Evolutionary conservation across 2,113 vertebrate genomes (phyloP).

Genomic region (Pseudorhombus dupliciocellatus): DNA sequence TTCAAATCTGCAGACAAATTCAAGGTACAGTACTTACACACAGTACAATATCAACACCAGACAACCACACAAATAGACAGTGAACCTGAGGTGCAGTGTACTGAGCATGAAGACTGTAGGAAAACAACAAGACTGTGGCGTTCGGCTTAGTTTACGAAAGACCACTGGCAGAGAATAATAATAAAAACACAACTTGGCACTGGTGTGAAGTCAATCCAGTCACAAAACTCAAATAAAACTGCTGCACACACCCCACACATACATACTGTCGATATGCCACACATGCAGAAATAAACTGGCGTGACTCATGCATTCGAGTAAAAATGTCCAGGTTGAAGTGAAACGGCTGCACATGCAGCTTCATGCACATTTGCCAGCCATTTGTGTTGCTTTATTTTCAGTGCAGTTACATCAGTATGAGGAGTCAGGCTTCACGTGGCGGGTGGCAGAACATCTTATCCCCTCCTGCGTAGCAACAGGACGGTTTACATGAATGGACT

Average conservation of each 20-base stretch:
- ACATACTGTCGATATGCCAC: neutral
- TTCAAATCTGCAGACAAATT: conserved; percentile 55
- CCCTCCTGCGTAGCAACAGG: conserved; percentile 49
- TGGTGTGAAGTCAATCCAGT: conserved; percentile 9
- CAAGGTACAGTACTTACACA: conserved; percentile 55
- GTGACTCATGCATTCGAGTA: conserved; percentile 14
- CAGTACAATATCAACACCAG: conserved; percentile 42
- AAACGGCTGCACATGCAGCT: conserved; percentile 5
- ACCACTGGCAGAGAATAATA: conserved; percentile 24
- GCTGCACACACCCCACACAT: neutral
- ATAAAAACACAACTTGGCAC: conserved; percentile 49
- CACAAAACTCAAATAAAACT: conserved; percentile 6
- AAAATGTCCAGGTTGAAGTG: neutral
- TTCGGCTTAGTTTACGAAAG: conserved; percentile 14
- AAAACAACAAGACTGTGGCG: conserved; percentile 12
- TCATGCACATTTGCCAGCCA: conserved; percentile 9
- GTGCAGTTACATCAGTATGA: conserved; percentile 49
- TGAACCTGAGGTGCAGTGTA: conserved; percentile 69
- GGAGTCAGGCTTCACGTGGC: conserved; percentile 29
- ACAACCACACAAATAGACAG: conserved; percentile 54
- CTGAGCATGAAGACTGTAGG: conserved; percentile 23
- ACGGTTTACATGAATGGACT: conserved; percentile 39
- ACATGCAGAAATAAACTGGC: conserved; percentile 12
- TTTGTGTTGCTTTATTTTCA: conserved; percentile 2
- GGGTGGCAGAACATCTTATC: conserved; percentile 44